phyloP scores from a whole-genome alignment of 2,797 vertebrate species.

The Galaxias olidus region DNA sequence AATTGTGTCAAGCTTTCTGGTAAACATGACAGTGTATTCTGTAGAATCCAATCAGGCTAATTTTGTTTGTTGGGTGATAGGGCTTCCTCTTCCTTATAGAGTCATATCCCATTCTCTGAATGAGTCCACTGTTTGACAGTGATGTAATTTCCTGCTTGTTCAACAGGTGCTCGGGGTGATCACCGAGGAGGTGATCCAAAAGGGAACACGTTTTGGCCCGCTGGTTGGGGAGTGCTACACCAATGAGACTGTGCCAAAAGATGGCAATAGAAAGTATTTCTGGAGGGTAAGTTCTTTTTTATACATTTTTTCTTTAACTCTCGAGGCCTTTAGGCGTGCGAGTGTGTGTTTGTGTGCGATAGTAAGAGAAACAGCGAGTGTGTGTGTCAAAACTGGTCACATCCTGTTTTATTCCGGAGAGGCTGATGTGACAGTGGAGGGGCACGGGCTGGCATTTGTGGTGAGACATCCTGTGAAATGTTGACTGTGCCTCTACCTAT shows the following conservation, averaged over 20 bases:
- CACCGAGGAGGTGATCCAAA: conserved; percentile 90
- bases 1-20: conserved; percentile 7
- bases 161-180: conserved; percentile 85
- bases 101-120: conserved; percentile 26
- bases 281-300: conserved; percentile 86
- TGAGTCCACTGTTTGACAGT: conserved; percentile 28
- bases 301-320: conserved; percentile 15
- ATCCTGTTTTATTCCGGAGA: conserved; percentile 67
- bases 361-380: not conserved
- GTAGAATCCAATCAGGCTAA: conserved; percentile 33
- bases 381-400: conserved; percentile 58
- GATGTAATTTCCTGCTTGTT: conserved; percentile 23
- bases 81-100: conserved; percentile 8
- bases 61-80: conserved; percentile 19
- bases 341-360: conserved; percentile 7
- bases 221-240: conserved; percentile 88
- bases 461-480: conserved; percentile 58
- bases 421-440: conserved; percentile 14
- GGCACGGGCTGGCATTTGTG: conserved; percentile 51
- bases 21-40: conserved; percentile 14
- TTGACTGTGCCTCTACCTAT: conserved; percentile 7
- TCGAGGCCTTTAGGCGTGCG: too few species aligned
- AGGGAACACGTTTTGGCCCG: conserved; percentile 91
- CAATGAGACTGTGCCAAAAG: conserved; percentile 81
- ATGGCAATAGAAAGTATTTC: conserved; percentile 89